Evolutionary conservation across 2,113 vertebrate genomes (phyloP), one percentile per base, ranked within the genome.

Genomic region (Ascaphus truei): DNA sequence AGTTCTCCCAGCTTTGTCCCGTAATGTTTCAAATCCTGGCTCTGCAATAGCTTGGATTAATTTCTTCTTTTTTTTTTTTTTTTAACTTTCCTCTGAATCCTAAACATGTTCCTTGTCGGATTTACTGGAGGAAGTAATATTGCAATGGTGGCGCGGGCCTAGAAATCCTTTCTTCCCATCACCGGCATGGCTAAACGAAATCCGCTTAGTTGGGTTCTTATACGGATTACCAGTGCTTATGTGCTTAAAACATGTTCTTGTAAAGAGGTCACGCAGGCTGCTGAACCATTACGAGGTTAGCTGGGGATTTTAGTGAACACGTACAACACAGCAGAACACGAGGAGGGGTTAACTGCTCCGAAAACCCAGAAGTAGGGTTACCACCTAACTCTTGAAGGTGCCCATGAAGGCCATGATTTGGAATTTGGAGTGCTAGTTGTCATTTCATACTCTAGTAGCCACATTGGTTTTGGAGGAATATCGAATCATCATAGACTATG

Each of bases 201-300:
- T 59, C 67, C 45, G 23, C 56, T 69, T 69, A 69, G 25, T 60
- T 20, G 36, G 43, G 43, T 57, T 68, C 45, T 61, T 20, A 25
- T 39, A 69, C 39, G 67, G 67, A 69, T 69, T 69, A 69, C 55
- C 47, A 61, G 33, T 39, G 67, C 56, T 69, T 69, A 69, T 51
- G 30, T 31, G 66, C 66, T 68, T 56, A 61, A 25, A 51, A 15
- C 56, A 41, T 36, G 15, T 37, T 59, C 43, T 68, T 26, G 50
- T 9, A 68, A 58, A 59, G 15, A 48, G 58, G 55, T n/a, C n/a
- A n/a, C 16, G 7, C 13, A 20, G 39, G 8, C n/a, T 30, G 50
- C 41, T 15, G 5, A 68, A 36, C 10, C 47, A 52, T 5, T 61
- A 45, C 50, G 34, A 39, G 45, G 45, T 69, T 10, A 52, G 37